phyloP scores from a whole-genome alignment of 2,888 invertebrate genomes.

The Masnerella sp. region DNA sequence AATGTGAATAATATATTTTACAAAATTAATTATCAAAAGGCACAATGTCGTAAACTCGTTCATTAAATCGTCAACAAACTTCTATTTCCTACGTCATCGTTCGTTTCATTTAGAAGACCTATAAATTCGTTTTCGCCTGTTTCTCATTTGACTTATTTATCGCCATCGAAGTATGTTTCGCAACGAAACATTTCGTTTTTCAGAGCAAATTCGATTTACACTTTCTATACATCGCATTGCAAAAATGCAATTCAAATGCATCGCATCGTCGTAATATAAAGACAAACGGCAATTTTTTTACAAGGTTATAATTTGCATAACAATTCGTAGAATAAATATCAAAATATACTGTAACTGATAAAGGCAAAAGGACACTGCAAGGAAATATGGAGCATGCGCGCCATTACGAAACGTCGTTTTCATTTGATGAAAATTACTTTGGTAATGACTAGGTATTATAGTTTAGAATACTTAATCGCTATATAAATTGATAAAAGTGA shows the following conservation, averaged over 20 bases:
- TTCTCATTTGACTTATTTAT: not conserved
- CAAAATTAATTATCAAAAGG: constrained; percentile 29
- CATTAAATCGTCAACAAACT: constrained; percentile 9
- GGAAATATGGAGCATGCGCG: constrained; percentile 55
- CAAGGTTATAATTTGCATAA: too few species aligned
- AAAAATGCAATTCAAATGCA: too few species aligned
- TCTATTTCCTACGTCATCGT: constrained; percentile 13
- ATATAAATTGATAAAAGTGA: constrained; percentile 43
- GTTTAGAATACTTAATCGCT: constrained; percentile 64
- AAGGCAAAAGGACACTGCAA: constrained; percentile 33
- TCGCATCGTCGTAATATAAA: too few species aligned
- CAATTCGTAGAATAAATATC: constrained; percentile 36
- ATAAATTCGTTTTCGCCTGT: not conserved
- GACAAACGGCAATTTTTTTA: not conserved
- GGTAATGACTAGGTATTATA: constrained; percentile 77
- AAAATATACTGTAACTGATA: constrained; percentile 34
- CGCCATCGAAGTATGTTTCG: too few species aligned
- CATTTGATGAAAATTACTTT: constrained; percentile 72
- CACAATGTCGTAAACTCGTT: constrained; percentile 26
- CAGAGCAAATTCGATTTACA: too few species aligned
- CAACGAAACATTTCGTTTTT: too few species aligned
- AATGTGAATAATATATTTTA: too few species aligned
- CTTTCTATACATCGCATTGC: too few species aligned
- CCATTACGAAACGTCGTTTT: constrained; percentile 54
- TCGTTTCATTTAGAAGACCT: constrained; percentile 23